These are phyloP conservation scores for Teleiodes luculella DNA, from an alignment of 2,888 invertebrate species.

Conservation along the genomic window DNA sequence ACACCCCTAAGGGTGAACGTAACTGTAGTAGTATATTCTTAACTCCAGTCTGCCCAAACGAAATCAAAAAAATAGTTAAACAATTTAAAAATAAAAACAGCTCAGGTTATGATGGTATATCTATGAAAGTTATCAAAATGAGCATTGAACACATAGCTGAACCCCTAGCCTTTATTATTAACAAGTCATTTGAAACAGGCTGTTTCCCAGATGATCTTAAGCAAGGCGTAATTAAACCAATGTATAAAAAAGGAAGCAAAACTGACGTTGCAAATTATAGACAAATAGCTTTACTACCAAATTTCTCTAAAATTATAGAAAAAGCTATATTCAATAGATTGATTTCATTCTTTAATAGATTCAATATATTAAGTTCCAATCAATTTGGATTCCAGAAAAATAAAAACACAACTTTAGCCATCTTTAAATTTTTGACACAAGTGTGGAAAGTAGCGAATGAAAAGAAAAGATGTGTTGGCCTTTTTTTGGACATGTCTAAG, in stretches of 20 bases:
- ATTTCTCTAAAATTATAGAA: conserved; percentile 7
- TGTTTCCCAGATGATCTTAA: not conserved
- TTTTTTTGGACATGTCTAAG: no score
- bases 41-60: no score
- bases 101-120: no score
- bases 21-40: no score
- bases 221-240: not conserved
- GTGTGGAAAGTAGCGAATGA: not conserved
- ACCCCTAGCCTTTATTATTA: not conserved
- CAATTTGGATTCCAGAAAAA: not conserved
- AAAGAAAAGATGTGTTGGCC: not conserved
- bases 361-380: not conserved
- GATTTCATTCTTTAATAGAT: not conserved
- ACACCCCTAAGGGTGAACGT: no score
- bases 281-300: not conserved
- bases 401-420: not conserved
- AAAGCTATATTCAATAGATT: not conserved
- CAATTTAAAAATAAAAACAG: no score
- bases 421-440: not conserved
- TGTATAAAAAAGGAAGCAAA: not conserved
- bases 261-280: not conserved
- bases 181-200: not conserved
- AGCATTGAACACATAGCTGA: not conserved
- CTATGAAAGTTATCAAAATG: not conserved
- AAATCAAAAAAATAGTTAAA: no score